These are phyloP conservation scores for Enteromius argenteus DNA, from an alignment of 2,797 vertebrate species.

Conservation along the genomic window DNA sequence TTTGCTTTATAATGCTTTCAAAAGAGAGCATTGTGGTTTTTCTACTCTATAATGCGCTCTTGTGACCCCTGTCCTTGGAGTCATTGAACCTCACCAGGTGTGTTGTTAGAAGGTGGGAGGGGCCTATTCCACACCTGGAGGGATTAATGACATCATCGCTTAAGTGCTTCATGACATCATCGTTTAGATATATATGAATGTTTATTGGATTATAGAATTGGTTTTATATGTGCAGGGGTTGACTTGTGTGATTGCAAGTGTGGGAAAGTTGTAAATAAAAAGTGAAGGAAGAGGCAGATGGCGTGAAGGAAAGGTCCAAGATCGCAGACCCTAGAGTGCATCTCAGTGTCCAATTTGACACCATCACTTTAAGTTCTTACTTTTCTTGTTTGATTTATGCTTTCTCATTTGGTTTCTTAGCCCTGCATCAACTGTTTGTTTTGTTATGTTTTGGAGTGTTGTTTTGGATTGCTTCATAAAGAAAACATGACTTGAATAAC, in stretches of 20 bases:
- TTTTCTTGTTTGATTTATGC: slow-evolving; percentile 7
- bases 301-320: slow-evolving; percentile 4
- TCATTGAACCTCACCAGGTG: slow-evolving; percentile 43
- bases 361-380: neutral
- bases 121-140: slow-evolving; percentile 5
- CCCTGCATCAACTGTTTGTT: slow-evolving; percentile 55
- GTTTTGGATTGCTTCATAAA: slow-evolving; percentile 55
- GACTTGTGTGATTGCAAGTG: slow-evolving; percentile 1
- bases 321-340: neutral
- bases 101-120: slow-evolving; percentile 9
- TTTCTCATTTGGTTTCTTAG: slow-evolving; percentile 12
- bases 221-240: slow-evolving; percentile 5
- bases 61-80: slow-evolving; percentile 40
- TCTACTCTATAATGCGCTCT: neutral
- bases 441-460: slow-evolving; percentile 51
- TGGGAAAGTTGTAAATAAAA: slow-evolving; percentile 23
- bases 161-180: slow-evolving; percentile 23
- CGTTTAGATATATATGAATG: neutral
- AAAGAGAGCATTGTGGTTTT: neutral
- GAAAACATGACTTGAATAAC: slow-evolving; percentile 58
- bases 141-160: slow-evolving; percentile 4
- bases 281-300: neutral
- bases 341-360: slow-evolving; percentile 2
- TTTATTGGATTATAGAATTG: slow-evolving; percentile 11
- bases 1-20: slow-evolving; percentile 29